Conservation (phyloP, 2,113 vertebrate genomes). For the Hyperoodon ampullatus region DNA sequence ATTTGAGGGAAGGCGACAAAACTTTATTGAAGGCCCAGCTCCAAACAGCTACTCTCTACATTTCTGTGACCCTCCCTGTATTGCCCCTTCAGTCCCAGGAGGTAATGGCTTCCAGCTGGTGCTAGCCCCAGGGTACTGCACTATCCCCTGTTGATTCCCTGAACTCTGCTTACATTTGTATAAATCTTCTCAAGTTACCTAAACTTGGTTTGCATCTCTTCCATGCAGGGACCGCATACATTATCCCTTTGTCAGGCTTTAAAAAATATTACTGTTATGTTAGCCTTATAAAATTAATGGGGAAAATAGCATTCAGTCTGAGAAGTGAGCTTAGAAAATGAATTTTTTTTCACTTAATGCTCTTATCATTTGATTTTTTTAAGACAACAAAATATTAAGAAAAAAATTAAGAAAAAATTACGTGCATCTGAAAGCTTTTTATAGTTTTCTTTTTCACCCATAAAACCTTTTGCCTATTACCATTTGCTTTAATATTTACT, state of each 20-base stretch:
- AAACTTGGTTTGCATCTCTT: background rate
- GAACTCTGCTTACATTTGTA: background rate
- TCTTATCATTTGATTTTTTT: background rate
- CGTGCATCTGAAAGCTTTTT: background rate
- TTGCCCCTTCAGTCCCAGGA: background rate
- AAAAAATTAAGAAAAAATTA: background rate
- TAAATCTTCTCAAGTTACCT: background rate
- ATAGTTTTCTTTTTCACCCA: background rate
- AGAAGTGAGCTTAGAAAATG: background rate
- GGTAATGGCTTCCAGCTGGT: background rate
- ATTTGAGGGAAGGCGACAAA: background rate
- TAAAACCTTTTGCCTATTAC: background rate
- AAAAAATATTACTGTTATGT: background rate
- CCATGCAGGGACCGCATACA: background rate
- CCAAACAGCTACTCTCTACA: background rate
- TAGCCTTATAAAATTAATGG: background rate
- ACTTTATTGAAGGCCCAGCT: background rate
- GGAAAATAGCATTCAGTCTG: background rate
- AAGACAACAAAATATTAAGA: background rate
- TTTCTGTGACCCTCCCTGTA: background rate
- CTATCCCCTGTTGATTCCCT: background rate
- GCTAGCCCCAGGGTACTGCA: background rate
- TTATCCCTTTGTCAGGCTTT: background rate
- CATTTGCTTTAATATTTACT: background rate
- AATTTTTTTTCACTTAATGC: background rate